Base-by-base conservation (phyloP, 2,888 invertebrate species). In the Leucophenga montana region DNA sequence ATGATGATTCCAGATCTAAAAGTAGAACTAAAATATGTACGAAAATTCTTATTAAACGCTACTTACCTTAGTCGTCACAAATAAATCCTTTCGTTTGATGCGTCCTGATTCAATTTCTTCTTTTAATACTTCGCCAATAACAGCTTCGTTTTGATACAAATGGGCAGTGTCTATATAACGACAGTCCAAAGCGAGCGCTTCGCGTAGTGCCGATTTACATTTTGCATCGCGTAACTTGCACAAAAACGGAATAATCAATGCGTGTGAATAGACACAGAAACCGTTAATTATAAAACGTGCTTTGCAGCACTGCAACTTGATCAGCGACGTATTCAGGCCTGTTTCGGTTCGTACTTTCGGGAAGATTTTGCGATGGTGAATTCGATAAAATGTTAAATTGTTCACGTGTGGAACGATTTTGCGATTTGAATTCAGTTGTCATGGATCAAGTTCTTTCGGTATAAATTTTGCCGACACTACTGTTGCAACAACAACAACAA, bases 161-260 rank as follows among this genome's bases (percentile, higher is more conserved):
- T 89, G 90, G 62, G 93, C 92, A 79, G 86, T 86, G 70, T 88
- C 95, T 73, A 95, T 90, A 84, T 93, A 93, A 9, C 94, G 91
- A 85, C 94, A 95, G 4, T 94, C 94, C 68, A 91, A 87, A 75
- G 93, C 92, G 67, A 95, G 92, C 4, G 94, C 94, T 81, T 92
- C 90, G 82, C 92, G 92, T 0, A 94, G 91, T 0, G 93, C 92
- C 82, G 91, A 89, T 3, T 89, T 89, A 4, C 92, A 92, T 84
- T 92, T 91, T 20, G 91, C 91, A 20, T 92, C 91, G 78, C 91
- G 91, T 0, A 93, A 92, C 94, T 94, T 46, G n/a, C 8, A 39
- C 8, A 39, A 39, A 39, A 39, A 39, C 39, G 39, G 8, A 39
- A 11, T 39, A 39, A 39, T 8, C 50, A 61, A 61, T 67, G 56